Evolutionary conservation across 2,888 invertebrate species (phyloP).

Genomic region (Amphimallon solstitiale): DNA sequence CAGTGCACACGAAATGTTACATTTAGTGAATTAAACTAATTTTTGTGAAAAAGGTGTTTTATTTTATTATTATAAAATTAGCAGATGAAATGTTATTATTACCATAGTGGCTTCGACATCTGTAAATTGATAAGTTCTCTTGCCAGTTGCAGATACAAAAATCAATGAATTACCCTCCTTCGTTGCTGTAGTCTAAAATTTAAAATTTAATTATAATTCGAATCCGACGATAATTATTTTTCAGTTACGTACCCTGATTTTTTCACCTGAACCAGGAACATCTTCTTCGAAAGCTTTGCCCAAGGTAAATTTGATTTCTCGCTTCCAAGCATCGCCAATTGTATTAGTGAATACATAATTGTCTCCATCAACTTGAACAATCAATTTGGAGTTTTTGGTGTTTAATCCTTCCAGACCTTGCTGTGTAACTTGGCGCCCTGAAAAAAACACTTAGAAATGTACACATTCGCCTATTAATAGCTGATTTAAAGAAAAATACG

Average conservation of each 20-base stretch:
- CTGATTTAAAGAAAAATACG: no score
- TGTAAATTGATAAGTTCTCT: slow-evolving; percentile 41
- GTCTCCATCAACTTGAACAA: slow-evolving; percentile 46
- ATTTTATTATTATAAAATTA: no score
- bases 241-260: slow-evolving; percentile 20
- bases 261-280: slow-evolving; percentile 39
- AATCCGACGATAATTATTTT: not conserved
- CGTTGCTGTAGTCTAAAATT: slow-evolving; percentile 42
- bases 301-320: slow-evolving; percentile 39
- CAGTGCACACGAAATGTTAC: no score
- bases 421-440: slow-evolving; percentile 43
- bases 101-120: slow-evolving; percentile 40
- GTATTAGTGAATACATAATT: slow-evolving; percentile 40
- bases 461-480: no score
- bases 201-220: not conserved
- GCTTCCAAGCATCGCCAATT: slow-evolving; percentile 29
- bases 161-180: slow-evolving; percentile 39
- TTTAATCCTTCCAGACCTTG: slow-evolving; percentile 44
- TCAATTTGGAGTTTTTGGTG: slow-evolving; percentile 28
- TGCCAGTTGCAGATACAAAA: slow-evolving; percentile 38
- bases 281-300: slow-evolving; percentile 46
- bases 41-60: no score
- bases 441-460: no score
- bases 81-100: not conserved
- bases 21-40: no score